Evolutionary conservation across 2,888 invertebrate genomes (phyloP).

Genomic region (Ptychoptera albimana): DNA sequence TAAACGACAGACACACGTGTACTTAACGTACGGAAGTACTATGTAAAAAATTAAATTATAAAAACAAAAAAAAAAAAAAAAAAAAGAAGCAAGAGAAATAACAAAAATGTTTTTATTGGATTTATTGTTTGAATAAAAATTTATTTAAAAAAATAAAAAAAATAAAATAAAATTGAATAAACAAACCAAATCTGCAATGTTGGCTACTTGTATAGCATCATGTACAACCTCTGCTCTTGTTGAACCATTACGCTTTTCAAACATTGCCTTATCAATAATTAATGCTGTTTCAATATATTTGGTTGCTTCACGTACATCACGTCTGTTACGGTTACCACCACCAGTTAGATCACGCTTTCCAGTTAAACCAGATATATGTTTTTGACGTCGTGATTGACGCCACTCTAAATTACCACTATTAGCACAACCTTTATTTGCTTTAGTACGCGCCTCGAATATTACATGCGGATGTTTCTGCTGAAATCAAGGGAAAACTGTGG

Average conservation of each 20-base stretch:
- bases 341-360: conserved; percentile 16
- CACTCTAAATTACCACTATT: conserved; percentile 63
- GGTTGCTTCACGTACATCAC: conserved; percentile 78
- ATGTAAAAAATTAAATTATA: conserved; percentile 18
- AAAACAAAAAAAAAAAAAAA: not conserved
- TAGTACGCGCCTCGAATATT: conserved; percentile 86
- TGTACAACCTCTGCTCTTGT: conserved; percentile 77
- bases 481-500: conserved; percentile 33
- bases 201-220: conserved; percentile 92
- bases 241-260: conserved; percentile 80
- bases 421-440: conserved; percentile 83
- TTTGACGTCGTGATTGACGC: conserved; percentile 46
- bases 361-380: conserved; percentile 33
- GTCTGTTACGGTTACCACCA: conserved; percentile 34
- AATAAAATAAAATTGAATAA: not conserved
- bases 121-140: conserved; percentile 1
- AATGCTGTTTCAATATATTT: conserved; percentile 94
- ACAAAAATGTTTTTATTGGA: conserved; percentile 1
- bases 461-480: conserved; percentile 97
- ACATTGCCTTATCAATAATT: conserved; percentile 93
- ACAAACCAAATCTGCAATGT: conserved; percentile 92
- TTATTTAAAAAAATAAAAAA: conserved; percentile 4
- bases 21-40: conserved; percentile 89
- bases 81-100: not conserved
- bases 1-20: conserved; percentile 91